phyloP scores from a whole-genome alignment of 2,888 invertebrate species.

The Harmothoe impar region DNA sequence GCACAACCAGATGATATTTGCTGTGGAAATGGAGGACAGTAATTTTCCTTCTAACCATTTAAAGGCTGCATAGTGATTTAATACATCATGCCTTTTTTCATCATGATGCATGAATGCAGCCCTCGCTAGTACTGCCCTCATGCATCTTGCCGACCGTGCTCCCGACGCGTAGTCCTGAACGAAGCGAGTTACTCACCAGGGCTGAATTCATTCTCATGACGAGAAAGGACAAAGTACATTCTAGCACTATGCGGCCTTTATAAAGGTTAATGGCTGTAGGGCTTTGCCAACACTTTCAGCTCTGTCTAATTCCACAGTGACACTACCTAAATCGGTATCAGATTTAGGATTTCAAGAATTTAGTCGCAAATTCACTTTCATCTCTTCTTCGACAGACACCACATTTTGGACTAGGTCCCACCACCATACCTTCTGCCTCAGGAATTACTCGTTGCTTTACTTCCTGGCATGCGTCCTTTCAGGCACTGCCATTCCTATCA shows the following conservation, averaged over 20 bases:
- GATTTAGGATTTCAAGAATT: background rate
- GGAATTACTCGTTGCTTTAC: background rate
- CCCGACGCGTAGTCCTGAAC: too few species aligned
- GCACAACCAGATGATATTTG: background rate
- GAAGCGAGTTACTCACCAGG: too few species aligned
- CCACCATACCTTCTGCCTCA: background rate
- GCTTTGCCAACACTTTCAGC: background rate
- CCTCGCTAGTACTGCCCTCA: too few species aligned
- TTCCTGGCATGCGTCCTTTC: too few species aligned
- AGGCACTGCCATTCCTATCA: background rate
- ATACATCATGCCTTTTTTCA: too few species aligned
- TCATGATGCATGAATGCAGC: too few species aligned
- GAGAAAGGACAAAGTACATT: background rate
- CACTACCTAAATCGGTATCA: background rate
- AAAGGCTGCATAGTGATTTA: background rate
- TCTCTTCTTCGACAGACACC: background rate
- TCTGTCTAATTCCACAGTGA: background rate
- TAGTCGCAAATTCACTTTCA: background rate
- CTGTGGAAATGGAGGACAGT: background rate
- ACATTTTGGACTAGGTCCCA: background rate
- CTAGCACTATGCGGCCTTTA: background rate
- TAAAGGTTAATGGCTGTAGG: too few species aligned
- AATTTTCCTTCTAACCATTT: conserved; percentile 3
- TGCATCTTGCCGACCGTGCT: too few species aligned
- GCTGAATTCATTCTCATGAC: background rate